phyloP scores from a whole-genome alignment of 1,140 invertebrate species.

The Drosophila novamexicana region DNA sequence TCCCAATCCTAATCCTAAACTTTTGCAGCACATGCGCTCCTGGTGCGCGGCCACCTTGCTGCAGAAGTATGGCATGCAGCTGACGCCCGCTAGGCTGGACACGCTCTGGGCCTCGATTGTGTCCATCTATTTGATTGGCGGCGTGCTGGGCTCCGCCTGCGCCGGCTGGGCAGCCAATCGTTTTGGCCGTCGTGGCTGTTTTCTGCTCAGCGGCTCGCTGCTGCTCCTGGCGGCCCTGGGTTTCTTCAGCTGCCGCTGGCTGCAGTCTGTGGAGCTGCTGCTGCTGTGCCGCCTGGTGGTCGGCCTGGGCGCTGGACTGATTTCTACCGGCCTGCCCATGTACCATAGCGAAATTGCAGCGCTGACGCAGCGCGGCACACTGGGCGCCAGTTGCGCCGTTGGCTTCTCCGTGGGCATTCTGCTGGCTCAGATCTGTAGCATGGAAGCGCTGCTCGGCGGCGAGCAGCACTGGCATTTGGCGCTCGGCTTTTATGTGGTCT shows the following conservation, averaged over 20 bases:
- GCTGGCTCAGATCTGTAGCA: slow-evolving; percentile 88
- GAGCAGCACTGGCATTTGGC: slow-evolving; percentile 88
- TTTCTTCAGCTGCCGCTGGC: slow-evolving; percentile 86
- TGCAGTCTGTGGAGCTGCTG: slow-evolving; percentile 90
- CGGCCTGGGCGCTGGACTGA: slow-evolving; percentile 89
- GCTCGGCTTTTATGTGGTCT: slow-evolving; percentile 87
- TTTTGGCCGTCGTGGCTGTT: slow-evolving; percentile 85
- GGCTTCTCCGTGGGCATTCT: slow-evolving; percentile 93
- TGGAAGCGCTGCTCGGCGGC: slow-evolving; percentile 84
- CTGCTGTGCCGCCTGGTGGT: slow-evolving; percentile 89
- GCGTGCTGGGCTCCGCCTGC: slow-evolving; percentile 89
- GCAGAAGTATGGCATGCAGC: slow-evolving; percentile 85
- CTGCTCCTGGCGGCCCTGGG: slow-evolving; percentile 84
- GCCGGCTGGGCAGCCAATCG: slow-evolving; percentile 90
- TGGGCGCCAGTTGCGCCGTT: slow-evolving; percentile 92
- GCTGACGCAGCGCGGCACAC: slow-evolving; percentile 88
- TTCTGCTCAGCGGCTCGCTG: slow-evolving; percentile 48
- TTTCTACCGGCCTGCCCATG: slow-evolving; percentile 92
- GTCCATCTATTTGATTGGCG: slow-evolving; percentile 91
- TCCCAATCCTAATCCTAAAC: neutral
- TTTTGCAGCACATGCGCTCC: slow-evolving; percentile 87
- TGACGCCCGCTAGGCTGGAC: slow-evolving; percentile 86
- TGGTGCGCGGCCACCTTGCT: slow-evolving; percentile 89
- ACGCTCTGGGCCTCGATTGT: slow-evolving; percentile 91
- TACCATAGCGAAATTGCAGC: slow-evolving; percentile 94